A percentile compares a stretch with the other conserved stretches of the same genome.
These are phyloP conservation scores for Carterocephalus palaemon DNA, from an alignment of 2,888 invertebrate species.

Conservation along the genomic window DNA sequence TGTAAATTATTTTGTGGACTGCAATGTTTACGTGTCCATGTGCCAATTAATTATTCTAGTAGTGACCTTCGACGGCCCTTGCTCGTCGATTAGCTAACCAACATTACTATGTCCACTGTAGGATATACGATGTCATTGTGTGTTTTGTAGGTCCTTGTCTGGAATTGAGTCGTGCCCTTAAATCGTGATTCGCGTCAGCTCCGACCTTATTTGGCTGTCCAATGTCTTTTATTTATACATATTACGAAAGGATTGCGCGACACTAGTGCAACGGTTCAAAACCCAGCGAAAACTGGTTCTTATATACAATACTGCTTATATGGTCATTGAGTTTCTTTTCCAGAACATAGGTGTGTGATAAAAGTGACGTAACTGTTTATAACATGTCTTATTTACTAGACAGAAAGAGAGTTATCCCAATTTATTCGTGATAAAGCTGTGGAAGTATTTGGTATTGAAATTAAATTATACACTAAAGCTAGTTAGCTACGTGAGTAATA, in stretches of 20 bases:
- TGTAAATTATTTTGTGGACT: conserved; percentile 55
- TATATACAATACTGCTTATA: conserved; percentile 1
- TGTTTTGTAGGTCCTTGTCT: conserved; percentile 41
- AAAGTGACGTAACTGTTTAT: too few species aligned
- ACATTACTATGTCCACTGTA: conserved; percentile 7
- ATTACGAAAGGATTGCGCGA: conserved; percentile 26
- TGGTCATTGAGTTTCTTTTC: conserved; percentile 9
- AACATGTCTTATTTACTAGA: too few species aligned
- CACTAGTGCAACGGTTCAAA: conserved; percentile 9
- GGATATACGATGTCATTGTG: too few species aligned
- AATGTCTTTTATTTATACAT: conserved; percentile 26
- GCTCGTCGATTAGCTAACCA: conserved; percentile 28
- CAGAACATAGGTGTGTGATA: too few species aligned
- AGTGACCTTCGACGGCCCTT: conserved; percentile 51
- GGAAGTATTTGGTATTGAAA: too few species aligned
- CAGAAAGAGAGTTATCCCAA: too few species aligned
- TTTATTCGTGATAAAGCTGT: too few species aligned
- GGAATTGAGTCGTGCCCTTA: conserved; percentile 38
- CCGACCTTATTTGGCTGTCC: conserved; percentile 28
- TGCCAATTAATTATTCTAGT: conserved; percentile 40
- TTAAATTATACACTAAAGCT: too few species aligned
- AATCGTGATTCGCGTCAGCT: conserved; percentile 31
- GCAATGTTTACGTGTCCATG: conserved; percentile 48
- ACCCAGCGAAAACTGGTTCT: conserved; percentile 12
- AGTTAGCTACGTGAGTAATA: too few species aligned